phyloP scores from a whole-genome alignment of 2,888 invertebrate genomes.

The Drosophila parthenogenetica region DNA sequence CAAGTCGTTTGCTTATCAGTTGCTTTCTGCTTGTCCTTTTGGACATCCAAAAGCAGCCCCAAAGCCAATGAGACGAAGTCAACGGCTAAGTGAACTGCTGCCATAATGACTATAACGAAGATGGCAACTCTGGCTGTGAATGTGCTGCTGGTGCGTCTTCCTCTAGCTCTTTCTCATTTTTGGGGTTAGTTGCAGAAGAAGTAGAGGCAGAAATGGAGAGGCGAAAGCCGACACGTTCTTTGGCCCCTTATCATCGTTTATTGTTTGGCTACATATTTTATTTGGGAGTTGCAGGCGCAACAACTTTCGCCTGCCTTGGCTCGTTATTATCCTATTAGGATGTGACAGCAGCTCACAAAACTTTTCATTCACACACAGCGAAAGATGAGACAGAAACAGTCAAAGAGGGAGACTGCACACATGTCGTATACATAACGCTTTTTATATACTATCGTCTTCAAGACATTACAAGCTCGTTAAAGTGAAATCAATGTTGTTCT shows the following conservation, averaged over 20 bases:
- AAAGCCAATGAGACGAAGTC: constrained; percentile 23
- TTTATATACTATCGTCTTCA: constrained; percentile 76
- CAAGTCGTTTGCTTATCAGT: constrained; percentile 82
- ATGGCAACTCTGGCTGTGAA: constrained; percentile 6
- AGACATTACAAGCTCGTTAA: constrained; percentile 80
- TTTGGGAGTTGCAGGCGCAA: constrained; percentile 73
- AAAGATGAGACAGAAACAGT: constrained; percentile 21
- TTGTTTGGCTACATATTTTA: constrained; percentile 73
- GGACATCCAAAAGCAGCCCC: constrained; percentile 37
- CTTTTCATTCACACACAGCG: constrained; percentile 66
- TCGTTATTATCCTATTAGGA: constrained; percentile 80
- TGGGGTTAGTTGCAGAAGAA: constrained; percentile 8
- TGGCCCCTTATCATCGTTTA: constrained; percentile 78
- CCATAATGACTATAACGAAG: constrained; percentile 37
- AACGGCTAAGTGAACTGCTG: constrained; percentile 57
- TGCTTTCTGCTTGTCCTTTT: constrained; percentile 51
- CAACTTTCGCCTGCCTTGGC: constrained; percentile 71
- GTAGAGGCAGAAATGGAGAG: background rate
- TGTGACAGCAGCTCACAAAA: constrained; percentile 76
- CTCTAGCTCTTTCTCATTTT: background rate
- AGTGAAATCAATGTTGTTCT: constrained; percentile 79
- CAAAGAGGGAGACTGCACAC: constrained; percentile 42
- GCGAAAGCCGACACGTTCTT: constrained; percentile 65
- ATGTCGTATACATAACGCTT: constrained; percentile 75
- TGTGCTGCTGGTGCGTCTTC: background rate